phyloP scores from a whole-genome alignment of 2,797 vertebrate genomes.

The Mormyrops attenuatus region DNA sequence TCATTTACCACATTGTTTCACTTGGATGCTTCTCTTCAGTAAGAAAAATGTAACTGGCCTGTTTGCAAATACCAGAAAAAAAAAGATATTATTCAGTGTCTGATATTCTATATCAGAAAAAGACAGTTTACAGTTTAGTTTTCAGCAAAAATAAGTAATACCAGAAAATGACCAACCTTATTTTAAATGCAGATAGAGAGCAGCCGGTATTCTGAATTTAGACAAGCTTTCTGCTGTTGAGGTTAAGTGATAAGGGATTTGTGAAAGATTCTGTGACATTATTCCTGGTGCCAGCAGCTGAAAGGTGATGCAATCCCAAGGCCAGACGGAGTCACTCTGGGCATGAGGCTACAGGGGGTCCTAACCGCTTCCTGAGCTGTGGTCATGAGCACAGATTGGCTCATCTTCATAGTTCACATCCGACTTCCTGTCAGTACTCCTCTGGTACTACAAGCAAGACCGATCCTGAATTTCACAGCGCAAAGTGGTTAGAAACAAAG shows the following conservation, averaged over 20 bases:
- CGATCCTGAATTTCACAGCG: not conserved
- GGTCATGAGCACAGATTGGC: not conserved
- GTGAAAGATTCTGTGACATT: not conserved
- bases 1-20: not conserved
- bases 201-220: not conserved
- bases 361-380: not conserved
- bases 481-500: not conserved
- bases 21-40: not conserved
- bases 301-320: not conserved
- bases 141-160: not conserved
- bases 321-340: not conserved
- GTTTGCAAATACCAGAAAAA: not conserved
- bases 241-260: not conserved
- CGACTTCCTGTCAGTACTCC: not conserved
- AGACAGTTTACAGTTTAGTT: not conserved
- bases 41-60: not conserved
- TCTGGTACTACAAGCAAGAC: not conserved
- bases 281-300: not conserved
- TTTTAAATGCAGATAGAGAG: not conserved
- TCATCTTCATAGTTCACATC: not conserved
- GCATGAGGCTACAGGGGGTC: not conserved
- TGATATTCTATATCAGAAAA: not conserved
- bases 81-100: not conserved
- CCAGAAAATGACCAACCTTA: not conserved
- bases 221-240: not conserved